Base-by-base conservation (phyloP, 2,113 vertebrate species). In the Glaucidium brasilianum region DNA sequence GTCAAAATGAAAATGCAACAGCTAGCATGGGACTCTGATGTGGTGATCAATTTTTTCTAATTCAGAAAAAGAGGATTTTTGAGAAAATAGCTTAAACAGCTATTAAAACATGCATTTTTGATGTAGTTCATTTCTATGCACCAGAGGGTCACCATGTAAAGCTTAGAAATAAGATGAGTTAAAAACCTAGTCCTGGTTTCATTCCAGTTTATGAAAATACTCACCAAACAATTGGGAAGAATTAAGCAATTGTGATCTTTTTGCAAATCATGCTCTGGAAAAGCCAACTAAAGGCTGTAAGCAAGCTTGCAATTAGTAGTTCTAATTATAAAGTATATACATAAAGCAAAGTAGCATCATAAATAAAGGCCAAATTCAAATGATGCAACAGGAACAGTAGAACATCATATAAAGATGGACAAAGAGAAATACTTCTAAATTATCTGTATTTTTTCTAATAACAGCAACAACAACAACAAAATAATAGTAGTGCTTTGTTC, bases 301-400 rank as follows among this genome's bases (percentile, higher is more conserved):
- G 69, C 84, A 85, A 95, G 60, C 50, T 82, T 89, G 92, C 89
- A 97, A 94, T 96, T 94, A 95, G 88, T 92, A 96, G 68, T 86
- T 94, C 72, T 94, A 94, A 97, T 97, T 94, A 96, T 58, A 92
- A 92, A 94, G 88, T 59, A 53, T 71, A 55, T 34, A 87, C 91
- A 92, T 91, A 87, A 89, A 97, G 91, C 86, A 80, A 72, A 12
- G 80, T 27, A 84, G 16, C 83, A 78, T 56, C 85, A 45, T 86
- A 91, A 96, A 58, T 88, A 94, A 94, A 94, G 94, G 73, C 56
- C 73, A 94, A 78, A 80, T 83, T 43, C 68, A 91, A 94, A 45
- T 96, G 93, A 94, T 73, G 94, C 96, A 96, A 96, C 19, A 95
- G 56, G 45, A 75, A 50, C 9, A 82, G 66, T 0, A 87, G 60